Percentiles rank a stretch among this genome's conserved stretches.
phyloP scores from a whole-genome alignment of 2,113 vertebrate species.

The Channa maculata region DNA sequence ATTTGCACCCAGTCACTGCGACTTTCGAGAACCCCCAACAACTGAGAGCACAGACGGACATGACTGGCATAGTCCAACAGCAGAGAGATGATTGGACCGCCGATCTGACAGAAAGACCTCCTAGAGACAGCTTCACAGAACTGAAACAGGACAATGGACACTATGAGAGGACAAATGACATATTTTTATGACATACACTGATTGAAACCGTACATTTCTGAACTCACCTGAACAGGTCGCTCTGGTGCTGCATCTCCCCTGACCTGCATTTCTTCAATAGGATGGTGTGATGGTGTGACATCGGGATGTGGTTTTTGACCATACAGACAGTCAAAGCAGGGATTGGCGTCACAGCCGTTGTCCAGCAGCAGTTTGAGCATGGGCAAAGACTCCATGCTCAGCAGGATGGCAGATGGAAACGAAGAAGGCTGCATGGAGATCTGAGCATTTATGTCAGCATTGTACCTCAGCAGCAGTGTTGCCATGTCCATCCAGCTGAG shows the following conservation, averaged over 20 bases:
- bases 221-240: conserved; percentile 28
- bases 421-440: conserved; percentile 86
- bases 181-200: not conserved
- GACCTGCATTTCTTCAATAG: conserved; percentile 5
- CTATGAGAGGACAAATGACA: not conserved
- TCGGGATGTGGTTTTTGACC: conserved; percentile 86
- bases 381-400: conserved; percentile 87
- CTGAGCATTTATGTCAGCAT: conserved; percentile 87
- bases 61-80: conserved; percentile 91
- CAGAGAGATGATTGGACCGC: conserved; percentile 86
- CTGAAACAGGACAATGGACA: conserved; percentile 69
- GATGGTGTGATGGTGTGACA: not conserved
- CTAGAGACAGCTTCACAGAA: conserved; percentile 91
- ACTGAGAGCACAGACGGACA: conserved; percentile 85
- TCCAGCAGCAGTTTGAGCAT: conserved; percentile 91
- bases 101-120: conserved; percentile 80
- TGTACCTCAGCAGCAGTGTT: conserved; percentile 86
- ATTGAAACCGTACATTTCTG: not conserved
- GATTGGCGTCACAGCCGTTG: conserved; percentile 85
- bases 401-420: conserved; percentile 91
- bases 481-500: conserved; percentile 86
- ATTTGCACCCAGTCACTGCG: conserved; percentile 83
- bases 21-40: conserved; percentile 89
- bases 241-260: not conserved
- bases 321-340: conserved; percentile 88